A percentile compares a stretch with the other conserved stretches of the same genome.
Evolutionary conservation across 92 coral and sea anemone species (phyloP).

Genomic region (Montipora capitata): DNA sequence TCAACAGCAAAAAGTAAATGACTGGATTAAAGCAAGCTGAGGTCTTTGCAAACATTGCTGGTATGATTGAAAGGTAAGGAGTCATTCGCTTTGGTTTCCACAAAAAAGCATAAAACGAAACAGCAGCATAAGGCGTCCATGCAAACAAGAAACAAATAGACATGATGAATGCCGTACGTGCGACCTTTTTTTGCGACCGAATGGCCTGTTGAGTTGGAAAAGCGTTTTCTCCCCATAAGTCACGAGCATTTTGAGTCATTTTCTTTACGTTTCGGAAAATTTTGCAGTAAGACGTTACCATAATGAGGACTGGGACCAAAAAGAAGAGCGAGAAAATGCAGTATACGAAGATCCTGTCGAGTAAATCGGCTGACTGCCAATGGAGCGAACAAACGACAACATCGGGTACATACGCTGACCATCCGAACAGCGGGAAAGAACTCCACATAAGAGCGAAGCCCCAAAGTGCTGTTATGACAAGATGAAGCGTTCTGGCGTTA

Average conservation of each 20-base stretch:
- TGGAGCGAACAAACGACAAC: slow-evolving; percentile 36
- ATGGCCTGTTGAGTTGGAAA: slow-evolving; percentile 41
- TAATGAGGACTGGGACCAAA: slow-evolving; percentile 29
- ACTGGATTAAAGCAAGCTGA: slow-evolving; percentile 45
- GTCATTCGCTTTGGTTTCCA: slow-evolving; percentile 1
- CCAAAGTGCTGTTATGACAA: slow-evolving; percentile 49
- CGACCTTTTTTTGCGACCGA: slow-evolving; percentile 33
- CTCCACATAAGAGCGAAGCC: slow-evolving; percentile 62
- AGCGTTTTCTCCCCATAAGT: slow-evolving; percentile 53
- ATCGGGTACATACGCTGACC: slow-evolving; percentile 69
- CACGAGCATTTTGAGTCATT: slow-evolving; percentile 40
- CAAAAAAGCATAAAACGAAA: slow-evolving; percentile 52
- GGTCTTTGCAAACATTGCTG: slow-evolving; percentile 59
- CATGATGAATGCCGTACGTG: slow-evolving; percentile 59
- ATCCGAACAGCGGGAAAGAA: slow-evolving; percentile 59
- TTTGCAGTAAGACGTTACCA: slow-evolving; percentile 28
- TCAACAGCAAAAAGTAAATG: slow-evolving; percentile 37
- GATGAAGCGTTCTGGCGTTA: background rate
- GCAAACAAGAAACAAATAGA: slow-evolving; percentile 51
- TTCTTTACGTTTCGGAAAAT: slow-evolving; percentile 41
- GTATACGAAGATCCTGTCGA: slow-evolving; percentile 13
- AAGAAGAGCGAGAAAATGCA: slow-evolving; percentile 56
- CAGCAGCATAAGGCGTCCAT: slow-evolving; percentile 69
- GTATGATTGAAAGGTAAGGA: slow-evolving; percentile 22
- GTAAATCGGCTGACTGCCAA: slow-evolving; percentile 50